A percentile compares a stretch with the other conserved stretches of the same genome.
phyloP scores from a whole-genome alignment of 2,888 invertebrate genomes.

The Ectemnius continuus region DNA sequence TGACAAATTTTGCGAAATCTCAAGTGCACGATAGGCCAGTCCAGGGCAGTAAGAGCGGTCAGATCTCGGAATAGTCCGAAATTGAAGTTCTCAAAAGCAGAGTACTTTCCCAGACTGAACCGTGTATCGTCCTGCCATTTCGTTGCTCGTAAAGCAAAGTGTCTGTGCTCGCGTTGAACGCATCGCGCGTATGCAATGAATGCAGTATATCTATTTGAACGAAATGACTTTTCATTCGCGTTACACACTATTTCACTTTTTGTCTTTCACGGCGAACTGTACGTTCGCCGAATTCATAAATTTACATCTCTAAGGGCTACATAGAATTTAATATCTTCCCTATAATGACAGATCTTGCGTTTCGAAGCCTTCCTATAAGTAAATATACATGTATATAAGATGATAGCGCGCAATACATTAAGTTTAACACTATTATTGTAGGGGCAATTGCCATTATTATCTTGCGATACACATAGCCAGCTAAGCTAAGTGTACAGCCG shows the following conservation, averaged over 20 bases:
- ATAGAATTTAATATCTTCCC: not conserved
- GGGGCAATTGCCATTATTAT: conserved; percentile 19
- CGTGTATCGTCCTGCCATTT: conserved; percentile 34
- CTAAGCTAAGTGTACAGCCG: conserved; percentile 20
- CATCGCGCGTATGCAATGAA: not conserved
- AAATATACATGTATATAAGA: not conserved
- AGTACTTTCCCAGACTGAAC: conserved; percentile 51
- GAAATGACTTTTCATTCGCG: conserved; percentile 18
- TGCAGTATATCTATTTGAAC: conserved; percentile 18
- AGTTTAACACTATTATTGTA: no score
- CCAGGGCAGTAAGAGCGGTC: conserved; percentile 64
- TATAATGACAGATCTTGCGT: not conserved
- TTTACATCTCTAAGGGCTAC: conserved; percentile 4
- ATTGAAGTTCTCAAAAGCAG: conserved; percentile 46
- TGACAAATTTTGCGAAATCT: conserved; percentile 52
- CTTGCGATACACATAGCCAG: conserved; percentile 26
- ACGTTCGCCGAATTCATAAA: conserved; percentile 25
- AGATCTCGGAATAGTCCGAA: conserved; percentile 26
- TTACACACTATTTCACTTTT: conserved; percentile 64
- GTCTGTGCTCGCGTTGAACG: not conserved
- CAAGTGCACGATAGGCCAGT: conserved; percentile 65
- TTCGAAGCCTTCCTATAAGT: conserved; percentile 16
- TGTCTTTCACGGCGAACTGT: conserved; percentile 60
- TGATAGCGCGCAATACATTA: no score
- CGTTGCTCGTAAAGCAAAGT: conserved; percentile 47